Base-by-base conservation (phyloP, 2,888 invertebrate species). In the Mimas tiliae region DNA sequence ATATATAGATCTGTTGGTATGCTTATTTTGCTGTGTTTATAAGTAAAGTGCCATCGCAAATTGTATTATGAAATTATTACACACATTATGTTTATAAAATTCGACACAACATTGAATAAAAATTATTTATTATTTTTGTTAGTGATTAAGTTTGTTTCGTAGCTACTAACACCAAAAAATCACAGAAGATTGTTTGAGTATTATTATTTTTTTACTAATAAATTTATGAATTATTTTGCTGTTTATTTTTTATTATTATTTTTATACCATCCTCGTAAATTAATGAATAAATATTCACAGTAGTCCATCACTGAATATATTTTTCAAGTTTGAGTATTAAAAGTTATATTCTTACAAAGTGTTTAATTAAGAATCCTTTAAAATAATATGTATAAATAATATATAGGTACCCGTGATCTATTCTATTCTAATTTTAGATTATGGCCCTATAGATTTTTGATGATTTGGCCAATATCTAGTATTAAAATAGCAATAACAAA, bases 141-240 rank as follows among this genome's bases (percentile, higher is more conserved):
- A 69, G 63, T 75, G 67, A 70, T 74, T 84, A 83, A 83, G 81
- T 81, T 84, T 84, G 86, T 85, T 81, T 88, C 86, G 80, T 87
- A 89, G 84, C 80, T 90, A 93, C 93, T 93, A 93, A 93, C 93
- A 93, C 93, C 93, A 93, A 93, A 93, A 88, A 92, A 83, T 90
- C 65, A 88, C 85, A 88, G 85, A 78, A 79, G 84, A 82, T 82
- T 82, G 78, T 78, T 67, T 84, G 79, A 81, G 78, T 82, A 86
- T 82, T 86, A 82, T 81, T 82, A 84, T 84, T 86, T 85, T 84
- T 88, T 84, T 85, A 83, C 83, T 84, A 83, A 84, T 82, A 82
- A 83, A 79, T 75, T 76, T 77, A 77, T 78, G 19, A 58, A 65
- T 55, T 58, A 58, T 58, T 65, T 55, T 63, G 33, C 62, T 33